Evolutionary conservation across 2,888 invertebrate genomes (phyloP), one percentile per base, ranked within the genome.

Genomic region (Drosophila gaucha): DNA sequence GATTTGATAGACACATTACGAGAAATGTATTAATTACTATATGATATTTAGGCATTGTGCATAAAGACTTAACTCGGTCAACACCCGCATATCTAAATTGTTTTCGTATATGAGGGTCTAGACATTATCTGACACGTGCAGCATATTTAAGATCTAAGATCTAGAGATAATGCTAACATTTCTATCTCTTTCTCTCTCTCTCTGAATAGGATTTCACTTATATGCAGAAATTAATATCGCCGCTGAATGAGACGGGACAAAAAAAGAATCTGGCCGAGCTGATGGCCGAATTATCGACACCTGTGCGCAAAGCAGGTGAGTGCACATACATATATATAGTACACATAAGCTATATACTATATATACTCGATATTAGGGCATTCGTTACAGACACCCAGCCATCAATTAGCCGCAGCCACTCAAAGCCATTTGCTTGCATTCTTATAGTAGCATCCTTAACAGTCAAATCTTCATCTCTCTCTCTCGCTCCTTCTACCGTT

Each of bases 251-350:
- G 65, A 62, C 79, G 55, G 92, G 92, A 50, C 90, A 89, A 82
- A 92, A 91, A 86, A 90, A 90, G 62, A 92, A 89, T 36, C 67
- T 92, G 33, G 80, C 82, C 63, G 91, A 92, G 65, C 77, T 92
- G 75, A 79, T 92, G 72, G 77, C 74, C 52, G 91, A 92, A 86
- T 86, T 92, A 77, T 91, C 92, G 55, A 91, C 91, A 86, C 85
- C 90, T 88, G 87, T 77, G 74, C 87, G 89, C 66, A 89, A 89
- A 85, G 91, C 91, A 78, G 90, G 92, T 92, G 86, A 90, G 90
- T 86, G 24, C 35, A 46, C 4, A 49, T 24, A 54, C 6, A n/a
- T 31, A 16, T 12, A 28, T 26, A 31, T 12, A 18, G n/a, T n/a
- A n/a, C n/a, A n/a, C n/a, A 22, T 22, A n/a, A 12, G 9, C 9